Evolutionary conservation across 1,140 invertebrate genomes (phyloP).

Genomic region (Drosophila rufa): DNA sequence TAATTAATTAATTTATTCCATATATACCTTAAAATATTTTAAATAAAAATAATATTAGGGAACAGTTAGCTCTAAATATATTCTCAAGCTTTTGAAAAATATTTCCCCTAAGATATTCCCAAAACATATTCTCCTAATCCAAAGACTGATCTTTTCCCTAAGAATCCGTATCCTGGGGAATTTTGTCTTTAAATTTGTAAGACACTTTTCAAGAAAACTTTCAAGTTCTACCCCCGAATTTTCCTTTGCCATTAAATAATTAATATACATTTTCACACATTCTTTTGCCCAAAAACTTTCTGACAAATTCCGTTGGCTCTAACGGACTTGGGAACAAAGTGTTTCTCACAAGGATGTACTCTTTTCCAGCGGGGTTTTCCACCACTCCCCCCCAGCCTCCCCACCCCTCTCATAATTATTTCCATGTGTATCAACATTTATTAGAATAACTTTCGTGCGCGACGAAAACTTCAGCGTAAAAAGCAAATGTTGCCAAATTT

Average conservation of each 20-base stretch:
- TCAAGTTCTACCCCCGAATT: too few species aligned
- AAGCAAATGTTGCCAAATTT: conserved; percentile 39
- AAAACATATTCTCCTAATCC: too few species aligned
- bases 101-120: too few species aligned
- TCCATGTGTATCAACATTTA: conserved; percentile 26
- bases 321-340: conserved; percentile 4
- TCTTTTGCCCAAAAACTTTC: neutral
- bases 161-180: too few species aligned
- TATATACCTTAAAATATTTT: neutral
- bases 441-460: conserved; percentile 34
- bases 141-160: too few species aligned
- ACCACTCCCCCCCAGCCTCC: neutral
- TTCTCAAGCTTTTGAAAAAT: too few species aligned
- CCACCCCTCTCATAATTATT: conserved; percentile 24
- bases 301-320: conserved; percentile 1
- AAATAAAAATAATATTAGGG: neutral
- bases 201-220: too few species aligned
- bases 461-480: conserved; percentile 30
- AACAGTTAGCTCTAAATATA: too few species aligned
- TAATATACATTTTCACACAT: neutral
- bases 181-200: too few species aligned
- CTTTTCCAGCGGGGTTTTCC: conserved; percentile 1
- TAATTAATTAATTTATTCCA: neutral
- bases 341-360: neutral
- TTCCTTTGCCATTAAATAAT: conserved; percentile 9